These are phyloP conservation scores for Chrysotoxum bicinctum DNA, from an alignment of 2,888 invertebrate genomes.

Conservation along the genomic window DNA sequence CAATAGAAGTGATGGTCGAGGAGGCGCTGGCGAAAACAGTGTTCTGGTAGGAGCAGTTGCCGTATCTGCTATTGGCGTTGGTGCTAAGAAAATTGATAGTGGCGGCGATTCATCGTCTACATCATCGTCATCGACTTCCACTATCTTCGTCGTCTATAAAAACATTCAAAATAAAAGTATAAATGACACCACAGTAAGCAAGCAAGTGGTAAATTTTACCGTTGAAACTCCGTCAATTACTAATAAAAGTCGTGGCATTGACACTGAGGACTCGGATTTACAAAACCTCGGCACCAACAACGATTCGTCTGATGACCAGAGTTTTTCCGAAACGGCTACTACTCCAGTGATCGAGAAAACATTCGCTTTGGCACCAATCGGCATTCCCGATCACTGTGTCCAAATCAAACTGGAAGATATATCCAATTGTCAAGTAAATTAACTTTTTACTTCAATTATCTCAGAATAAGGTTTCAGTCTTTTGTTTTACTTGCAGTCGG, in stretches of 20 bases:
- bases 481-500: slow-evolving; percentile 75
- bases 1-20: slow-evolving; percentile 24
- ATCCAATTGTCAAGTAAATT: slow-evolving; percentile 83
- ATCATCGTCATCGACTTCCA: slow-evolving; percentile 38
- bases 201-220: slow-evolving; percentile 51
- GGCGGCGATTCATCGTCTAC: slow-evolving; percentile 36
- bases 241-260: slow-evolving; percentile 75
- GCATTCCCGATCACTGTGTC: slow-evolving; percentile 81
- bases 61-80: slow-evolving; percentile 58
- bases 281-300: slow-evolving; percentile 79
- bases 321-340: slow-evolving; percentile 74
- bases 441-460: background rate
- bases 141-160: slow-evolving; percentile 68
- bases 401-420: slow-evolving; percentile 78
- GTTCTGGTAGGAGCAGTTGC: slow-evolving; percentile 56
- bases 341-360: slow-evolving; percentile 75
- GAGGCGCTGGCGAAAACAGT: slow-evolving; percentile 50
- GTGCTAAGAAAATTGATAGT: slow-evolving; percentile 41
- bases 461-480: background rate
- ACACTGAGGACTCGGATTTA: slow-evolving; percentile 76
- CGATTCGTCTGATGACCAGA: slow-evolving; percentile 78
- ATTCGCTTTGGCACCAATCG: slow-evolving; percentile 81
- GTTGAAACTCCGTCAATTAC: slow-evolving; percentile 77
- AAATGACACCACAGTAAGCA: slow-evolving; percentile 75
- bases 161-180: slow-evolving; percentile 72